These are phyloP conservation scores for Aporrectodea caliginosa DNA, from an alignment of 1,140 invertebrate genomes.

Conservation along the genomic window DNA sequence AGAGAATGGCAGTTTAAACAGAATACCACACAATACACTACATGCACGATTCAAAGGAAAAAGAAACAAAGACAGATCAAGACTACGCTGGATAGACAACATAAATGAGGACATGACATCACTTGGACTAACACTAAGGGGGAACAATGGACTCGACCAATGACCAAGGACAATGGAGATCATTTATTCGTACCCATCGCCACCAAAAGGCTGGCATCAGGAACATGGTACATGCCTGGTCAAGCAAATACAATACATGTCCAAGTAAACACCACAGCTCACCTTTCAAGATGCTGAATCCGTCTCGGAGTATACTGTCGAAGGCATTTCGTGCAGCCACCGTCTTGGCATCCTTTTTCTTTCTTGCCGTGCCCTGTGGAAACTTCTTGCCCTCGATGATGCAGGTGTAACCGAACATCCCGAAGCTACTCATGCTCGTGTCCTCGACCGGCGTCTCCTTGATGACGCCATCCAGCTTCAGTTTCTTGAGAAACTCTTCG, in stretches of 20 bases:
- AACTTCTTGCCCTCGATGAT: slow-evolving; percentile 31
- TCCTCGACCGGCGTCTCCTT: not conserved
- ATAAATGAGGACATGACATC: no score
- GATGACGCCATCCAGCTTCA: not conserved
- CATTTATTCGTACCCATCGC: no score
- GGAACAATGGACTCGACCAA: no score
- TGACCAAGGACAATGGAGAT: no score
- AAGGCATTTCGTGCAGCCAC: slow-evolving; percentile 43
- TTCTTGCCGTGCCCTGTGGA: slow-evolving; percentile 43
- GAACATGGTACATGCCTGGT: not conserved
- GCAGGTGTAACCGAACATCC: slow-evolving; percentile 6
- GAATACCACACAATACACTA: no score
- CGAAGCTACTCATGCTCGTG: not conserved
- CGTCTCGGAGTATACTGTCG: slow-evolving; percentile 35
- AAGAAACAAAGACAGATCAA: no score
- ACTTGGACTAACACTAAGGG: no score
- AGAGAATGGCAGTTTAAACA: no score
- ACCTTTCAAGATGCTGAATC: not conserved
- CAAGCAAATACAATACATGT: not conserved
- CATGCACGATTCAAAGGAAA: no score
- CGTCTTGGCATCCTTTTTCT: slow-evolving; percentile 51
- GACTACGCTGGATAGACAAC: no score
- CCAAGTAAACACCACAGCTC: not conserved
- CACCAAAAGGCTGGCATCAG: no score
- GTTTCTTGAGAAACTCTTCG: not conserved